Conservation (phyloP, 2,797 vertebrate species). For the Acanthurus leucopareius region DNA sequence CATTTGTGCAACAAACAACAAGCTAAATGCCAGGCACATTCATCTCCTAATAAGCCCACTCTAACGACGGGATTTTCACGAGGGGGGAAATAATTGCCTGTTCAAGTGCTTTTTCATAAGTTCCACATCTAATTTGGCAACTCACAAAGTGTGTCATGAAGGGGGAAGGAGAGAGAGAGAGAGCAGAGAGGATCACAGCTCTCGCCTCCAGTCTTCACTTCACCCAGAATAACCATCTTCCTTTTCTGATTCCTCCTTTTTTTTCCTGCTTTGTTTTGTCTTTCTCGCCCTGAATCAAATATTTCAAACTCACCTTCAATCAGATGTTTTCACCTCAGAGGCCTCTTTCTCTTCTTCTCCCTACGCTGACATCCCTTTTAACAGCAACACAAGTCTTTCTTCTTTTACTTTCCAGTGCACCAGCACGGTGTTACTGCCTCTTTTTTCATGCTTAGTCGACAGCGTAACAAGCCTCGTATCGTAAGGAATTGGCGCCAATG, state of each 20-base stretch:
- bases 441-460: conserved; percentile 56
- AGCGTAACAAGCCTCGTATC: conserved; percentile 55
- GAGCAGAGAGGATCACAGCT: conserved; percentile 59
- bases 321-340: conserved; percentile 63
- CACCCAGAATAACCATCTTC: conserved; percentile 57
- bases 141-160: conserved; percentile 72
- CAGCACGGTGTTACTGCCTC: conserved; percentile 30
- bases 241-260: conserved; percentile 32
- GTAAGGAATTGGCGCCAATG: conserved; percentile 49
- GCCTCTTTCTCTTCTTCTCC: background rate
- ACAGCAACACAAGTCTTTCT: conserved; percentile 59
- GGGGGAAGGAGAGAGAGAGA: background rate
- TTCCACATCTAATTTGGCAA: conserved; percentile 76
- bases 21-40: conserved; percentile 72
- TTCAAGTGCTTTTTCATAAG: conserved; percentile 73
- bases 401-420: conserved; percentile 42
- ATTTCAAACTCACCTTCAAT: conserved; percentile 69
- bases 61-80: conserved; percentile 60
- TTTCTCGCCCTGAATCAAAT: conserved; percentile 41
- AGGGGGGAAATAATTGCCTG: conserved; percentile 71
- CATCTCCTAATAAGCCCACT: conserved; percentile 73
- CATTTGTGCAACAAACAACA: conserved; percentile 69
- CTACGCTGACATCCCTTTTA: conserved; percentile 64
- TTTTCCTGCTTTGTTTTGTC: conserved; percentile 60
- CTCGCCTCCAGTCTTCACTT: conserved; percentile 66